A percentile compares a stretch with the other conserved stretches of the same genome.
Conservation (phyloP, 2,888 invertebrate species). For the Antitype chi region DNA sequence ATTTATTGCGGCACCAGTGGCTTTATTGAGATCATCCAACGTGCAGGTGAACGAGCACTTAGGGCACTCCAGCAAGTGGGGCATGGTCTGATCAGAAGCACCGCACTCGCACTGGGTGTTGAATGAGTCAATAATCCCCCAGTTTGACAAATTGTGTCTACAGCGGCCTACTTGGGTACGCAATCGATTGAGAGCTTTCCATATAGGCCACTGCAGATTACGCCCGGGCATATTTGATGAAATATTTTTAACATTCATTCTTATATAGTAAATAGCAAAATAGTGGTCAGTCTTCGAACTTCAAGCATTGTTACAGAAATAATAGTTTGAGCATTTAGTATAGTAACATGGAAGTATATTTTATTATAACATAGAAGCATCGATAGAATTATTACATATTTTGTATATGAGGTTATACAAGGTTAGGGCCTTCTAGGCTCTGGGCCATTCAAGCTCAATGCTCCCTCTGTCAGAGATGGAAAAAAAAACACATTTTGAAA, state of each 20-base stretch:
- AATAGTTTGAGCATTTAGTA: constrained; percentile 36
- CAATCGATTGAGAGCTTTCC: too few species aligned
- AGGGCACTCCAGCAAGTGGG: too few species aligned
- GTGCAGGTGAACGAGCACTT: too few species aligned
- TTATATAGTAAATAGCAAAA: constrained; percentile 28
- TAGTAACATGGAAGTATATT: not conserved
- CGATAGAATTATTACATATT: not conserved
- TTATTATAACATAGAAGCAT: not conserved
- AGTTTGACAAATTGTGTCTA: too few species aligned
- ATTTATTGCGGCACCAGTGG: too few species aligned
- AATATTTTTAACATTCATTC: constrained; percentile 1
- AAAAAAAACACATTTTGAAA: not conserved
- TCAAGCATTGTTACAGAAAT: constrained; percentile 23
- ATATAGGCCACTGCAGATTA: too few species aligned
- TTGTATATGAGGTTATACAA: not conserved
- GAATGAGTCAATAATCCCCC: too few species aligned
- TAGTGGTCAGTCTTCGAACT: constrained; percentile 50
- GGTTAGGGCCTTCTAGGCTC: not conserved
- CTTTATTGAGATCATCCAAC: too few species aligned
- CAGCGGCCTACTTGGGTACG: too few species aligned
- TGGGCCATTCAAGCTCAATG: not conserved
- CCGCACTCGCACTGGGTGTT: too few species aligned
- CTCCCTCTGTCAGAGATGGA: too few species aligned
- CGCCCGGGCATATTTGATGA: not conserved
- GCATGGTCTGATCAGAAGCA: too few species aligned